Base-by-base conservation (phyloP, 1,140 invertebrate species). In the Diplogasteroides magnus region DNA sequence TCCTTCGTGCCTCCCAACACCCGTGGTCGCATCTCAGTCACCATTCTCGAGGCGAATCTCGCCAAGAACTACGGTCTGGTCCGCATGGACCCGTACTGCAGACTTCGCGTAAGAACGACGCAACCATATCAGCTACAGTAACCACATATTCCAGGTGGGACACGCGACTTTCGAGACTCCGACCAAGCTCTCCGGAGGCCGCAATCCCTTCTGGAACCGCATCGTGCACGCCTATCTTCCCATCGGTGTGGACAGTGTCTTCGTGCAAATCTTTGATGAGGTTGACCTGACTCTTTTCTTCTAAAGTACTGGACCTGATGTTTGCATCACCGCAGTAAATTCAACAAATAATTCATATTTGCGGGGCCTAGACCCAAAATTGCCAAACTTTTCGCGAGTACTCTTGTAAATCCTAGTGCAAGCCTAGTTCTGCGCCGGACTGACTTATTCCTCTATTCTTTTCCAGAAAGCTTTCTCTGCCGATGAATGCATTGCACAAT, bases 1-100 rank as follows among this genome's bases (percentile, higher is more conserved):
- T 78, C 83, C 62, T 72, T 84, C 64, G 83, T 87, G 62, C 85
- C 88, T 23, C 84, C 87, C n/a, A 88, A 89, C 76, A 83, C 88
- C 63, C 86, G 88, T 64, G 91, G 91, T 1, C 86, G 89, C 74
- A 85, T 94, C 26, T 91, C 88, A 74, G 88, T 94, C 68, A 69
- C 73, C 67, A 68, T 80, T 66, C 74, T 83, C 58, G 76, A 90
- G 87, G 90, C 93, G 11, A 94, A 92, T 85, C 85, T 98, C 64
- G 89, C 90, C 1, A 96, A 97, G 85, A 97, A 97, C 84, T 98
- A 97, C 88, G 94, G 94, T 37, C 86, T 97, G 74, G 91, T 92
- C 1, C 87, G 91, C 72, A 97, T 97, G 94, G 93, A 97, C 85
- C 93, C 93, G 0, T 97, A 97, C 84, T 91, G 91, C n/a, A 87